These are phyloP conservation scores for Zaprionus tsacasi DNA, from an alignment of 1,140 invertebrate genomes.

Conservation along the genomic window DNA sequence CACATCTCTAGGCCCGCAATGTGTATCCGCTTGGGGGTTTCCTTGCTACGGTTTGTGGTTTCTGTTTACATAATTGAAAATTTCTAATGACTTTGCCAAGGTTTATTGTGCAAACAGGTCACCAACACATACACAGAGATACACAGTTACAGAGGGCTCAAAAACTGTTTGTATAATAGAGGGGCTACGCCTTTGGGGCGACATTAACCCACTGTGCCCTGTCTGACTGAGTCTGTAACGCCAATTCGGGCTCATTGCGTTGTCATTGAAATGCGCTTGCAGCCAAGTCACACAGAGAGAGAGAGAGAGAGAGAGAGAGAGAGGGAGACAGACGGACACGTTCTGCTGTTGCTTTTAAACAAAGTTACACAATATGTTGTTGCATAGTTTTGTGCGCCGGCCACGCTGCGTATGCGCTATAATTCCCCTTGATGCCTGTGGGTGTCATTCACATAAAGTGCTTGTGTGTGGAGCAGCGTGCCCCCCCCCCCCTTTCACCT, in stretches of 20 bases:
- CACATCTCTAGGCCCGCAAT: conserved; percentile 23
- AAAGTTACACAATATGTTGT: conserved; percentile 61
- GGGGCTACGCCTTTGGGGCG: background rate
- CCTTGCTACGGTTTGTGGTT: conserved; percentile 25
- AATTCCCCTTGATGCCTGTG: conserved; percentile 73
- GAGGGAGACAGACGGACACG: conserved; percentile 35
- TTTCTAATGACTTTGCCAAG: conserved; percentile 74
- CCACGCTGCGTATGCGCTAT: conserved; percentile 59
- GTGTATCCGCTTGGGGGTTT: conserved; percentile 20
- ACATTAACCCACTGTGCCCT: background rate
- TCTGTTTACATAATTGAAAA: conserved; percentile 74
- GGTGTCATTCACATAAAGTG: conserved; percentile 79
- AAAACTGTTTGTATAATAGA: background rate
- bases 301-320: background rate
- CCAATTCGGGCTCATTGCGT: background rate
- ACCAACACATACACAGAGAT: background rate
- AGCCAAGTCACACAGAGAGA: conserved; percentile 24
- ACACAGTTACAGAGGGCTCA: background rate
- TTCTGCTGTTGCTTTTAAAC: conserved; percentile 52
- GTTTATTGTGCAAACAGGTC: conserved; percentile 72
- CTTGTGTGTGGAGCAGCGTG: conserved; percentile 54
- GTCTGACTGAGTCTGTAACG: background rate
- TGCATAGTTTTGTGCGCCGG: conserved; percentile 59
- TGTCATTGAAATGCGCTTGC: conserved; percentile 4
- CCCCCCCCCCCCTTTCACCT: background rate